These are phyloP conservation scores for Tursiops truncatus DNA, from an alignment of 2,113 vertebrate genomes.

Conservation along the genomic window DNA sequence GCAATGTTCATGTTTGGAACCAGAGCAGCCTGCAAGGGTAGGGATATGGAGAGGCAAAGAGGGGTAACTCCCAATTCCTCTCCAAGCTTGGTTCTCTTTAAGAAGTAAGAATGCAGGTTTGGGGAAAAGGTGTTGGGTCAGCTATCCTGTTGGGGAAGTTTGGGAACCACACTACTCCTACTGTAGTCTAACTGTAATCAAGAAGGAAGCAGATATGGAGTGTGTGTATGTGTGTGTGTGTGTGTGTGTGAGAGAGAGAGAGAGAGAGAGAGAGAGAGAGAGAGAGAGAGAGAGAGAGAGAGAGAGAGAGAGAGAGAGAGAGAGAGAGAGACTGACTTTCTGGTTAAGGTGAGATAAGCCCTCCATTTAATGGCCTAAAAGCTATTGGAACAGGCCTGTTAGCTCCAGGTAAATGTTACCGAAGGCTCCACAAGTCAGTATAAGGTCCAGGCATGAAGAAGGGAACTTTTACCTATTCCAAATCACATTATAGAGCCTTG, in stretches of 20 bases:
- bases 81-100: neutral
- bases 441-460: neutral
- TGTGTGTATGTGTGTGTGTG: neutral
- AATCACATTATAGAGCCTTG: neutral
- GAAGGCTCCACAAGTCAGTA: neutral
- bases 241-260: neutral
- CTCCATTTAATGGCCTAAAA: slow-evolving; percentile 24
- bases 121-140: neutral
- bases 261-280: neutral
- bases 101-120: neutral
- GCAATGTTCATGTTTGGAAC: neutral
- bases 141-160: neutral
- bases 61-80: neutral
- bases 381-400: neutral
- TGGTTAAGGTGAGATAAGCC: neutral
- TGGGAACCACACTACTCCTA: neutral
- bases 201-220: neutral
- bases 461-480: neutral
- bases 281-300: neutral
- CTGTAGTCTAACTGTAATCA: neutral
- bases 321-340: neutral
- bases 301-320: neutral
- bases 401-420: neutral
- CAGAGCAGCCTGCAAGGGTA: neutral
- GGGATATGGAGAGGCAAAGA: neutral